Evolutionary conservation across 2,888 invertebrate genomes (phyloP).

Genomic region (Drymonia ruficornis): DNA sequence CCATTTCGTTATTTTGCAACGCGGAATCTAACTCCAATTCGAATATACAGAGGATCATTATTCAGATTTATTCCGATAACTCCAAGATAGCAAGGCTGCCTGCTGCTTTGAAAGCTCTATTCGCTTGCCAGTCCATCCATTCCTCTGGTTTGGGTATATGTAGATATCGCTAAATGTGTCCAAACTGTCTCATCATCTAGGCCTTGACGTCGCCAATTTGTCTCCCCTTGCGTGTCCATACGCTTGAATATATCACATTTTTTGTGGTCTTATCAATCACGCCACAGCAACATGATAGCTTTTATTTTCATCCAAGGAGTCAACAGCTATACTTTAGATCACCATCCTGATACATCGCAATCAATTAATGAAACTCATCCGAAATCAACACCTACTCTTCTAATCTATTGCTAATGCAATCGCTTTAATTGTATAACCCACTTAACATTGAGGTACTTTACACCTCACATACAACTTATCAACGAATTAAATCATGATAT

Average conservation of each 20-base stretch:
- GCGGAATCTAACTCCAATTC: too few relatives aligned
- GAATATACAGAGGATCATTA: too few relatives aligned
- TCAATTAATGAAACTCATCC: background rate
- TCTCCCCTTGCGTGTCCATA: too few relatives aligned
- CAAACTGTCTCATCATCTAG: too few relatives aligned
- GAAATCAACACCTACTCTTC: background rate
- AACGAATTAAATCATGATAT: conserved; percentile 8
- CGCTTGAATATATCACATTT: background rate
- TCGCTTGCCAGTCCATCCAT: too few relatives aligned
- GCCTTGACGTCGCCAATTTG: too few relatives aligned
- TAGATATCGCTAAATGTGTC: too few relatives aligned
- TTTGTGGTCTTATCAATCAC: background rate
- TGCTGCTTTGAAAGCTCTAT: too few relatives aligned
- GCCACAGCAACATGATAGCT: background rate
- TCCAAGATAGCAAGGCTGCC: too few relatives aligned
- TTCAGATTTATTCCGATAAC: too few relatives aligned
- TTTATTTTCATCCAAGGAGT: background rate
- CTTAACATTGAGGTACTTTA: background rate
- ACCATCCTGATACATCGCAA: background rate
- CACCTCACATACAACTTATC: background rate
- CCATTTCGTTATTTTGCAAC: too few relatives aligned
- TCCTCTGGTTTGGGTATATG: too few relatives aligned
- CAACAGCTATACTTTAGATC: background rate
- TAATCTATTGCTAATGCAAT: background rate
- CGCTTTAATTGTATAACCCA: background rate